These are phyloP conservation scores for Frankliniella fusca DNA, from an alignment of 2,888 invertebrate genomes.

Conservation along the genomic window DNA sequence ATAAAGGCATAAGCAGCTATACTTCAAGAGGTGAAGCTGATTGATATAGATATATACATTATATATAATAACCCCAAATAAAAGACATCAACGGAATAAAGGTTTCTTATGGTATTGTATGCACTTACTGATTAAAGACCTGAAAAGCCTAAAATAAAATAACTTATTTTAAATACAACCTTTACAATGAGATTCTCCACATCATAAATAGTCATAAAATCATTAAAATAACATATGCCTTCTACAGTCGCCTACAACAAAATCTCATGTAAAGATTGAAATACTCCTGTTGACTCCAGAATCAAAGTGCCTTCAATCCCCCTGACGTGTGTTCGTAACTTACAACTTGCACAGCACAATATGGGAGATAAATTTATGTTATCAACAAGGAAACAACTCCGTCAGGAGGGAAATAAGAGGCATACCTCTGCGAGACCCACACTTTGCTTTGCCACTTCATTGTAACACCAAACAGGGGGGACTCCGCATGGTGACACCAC, in stretches of 20 bases:
- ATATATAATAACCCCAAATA: background rate
- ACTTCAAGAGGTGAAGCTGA: slow-evolving; percentile 12
- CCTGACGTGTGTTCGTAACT: background rate
- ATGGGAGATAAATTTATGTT: background rate
- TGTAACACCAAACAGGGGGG: background rate
- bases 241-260: background rate
- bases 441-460: background rate
- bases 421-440: background rate
- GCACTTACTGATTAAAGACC: slow-evolving; percentile 7
- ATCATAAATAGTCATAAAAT: slow-evolving; percentile 25
- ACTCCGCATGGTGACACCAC: no score
- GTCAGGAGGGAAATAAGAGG: background rate
- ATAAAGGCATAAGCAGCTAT: background rate
- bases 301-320: background rate
- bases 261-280: slow-evolving; percentile 26
- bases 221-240: background rate
- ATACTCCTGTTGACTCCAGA: slow-evolving; percentile 14
- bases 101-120: slow-evolving; percentile 14
- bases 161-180: slow-evolving; percentile 18
- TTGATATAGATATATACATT: background rate
- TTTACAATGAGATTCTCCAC: slow-evolving; percentile 22
- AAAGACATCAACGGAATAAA: slow-evolving; percentile 19
- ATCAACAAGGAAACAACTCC: background rate
- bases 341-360: slow-evolving; percentile 1
- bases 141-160: slow-evolving; percentile 9